Base-by-base conservation (phyloP, 92 coral and sea anemone species). In the Actinernus sp. region DNA sequence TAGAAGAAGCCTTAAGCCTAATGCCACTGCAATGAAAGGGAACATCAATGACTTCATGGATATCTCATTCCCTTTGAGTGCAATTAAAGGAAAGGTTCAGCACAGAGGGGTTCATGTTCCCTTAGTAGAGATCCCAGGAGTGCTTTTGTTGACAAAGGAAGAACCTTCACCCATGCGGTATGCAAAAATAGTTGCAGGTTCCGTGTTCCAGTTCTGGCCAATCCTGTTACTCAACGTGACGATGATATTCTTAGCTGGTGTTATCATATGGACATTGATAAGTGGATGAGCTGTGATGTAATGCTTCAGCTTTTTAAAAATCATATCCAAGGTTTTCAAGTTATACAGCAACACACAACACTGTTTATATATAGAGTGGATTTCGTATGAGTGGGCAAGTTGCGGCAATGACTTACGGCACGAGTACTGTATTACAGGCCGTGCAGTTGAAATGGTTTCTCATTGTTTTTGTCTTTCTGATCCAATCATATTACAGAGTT, bases 201-300 rank as follows among this genome's bases (percentile, higher is more conserved):
- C 84, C 1, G 54, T 81, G 4, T 56, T 74, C 26, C 79, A 75
- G 2, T 63, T 62, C 27, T 87, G 93, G 93, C 93, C 93, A 3
- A 29, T 82, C 12, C 32, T 76, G 3, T 18, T 87, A 1, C 8
- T 82, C 8, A 71, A 80, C 26, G 14, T 82, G 28, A 55, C 55
- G 14, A 23, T 37, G 3, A 39, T 79, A 11, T 46, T 75, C 22
- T 48, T 82, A 36, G 93, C 93, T n/a, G 93, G 93, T 4, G 67
- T 79, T 17, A 51, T 87, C 25, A 71, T 87, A 1, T 87, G 93
- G 93, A 52, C 71, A 34, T 28, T 82, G 71, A 89, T 87, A 40
- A 62, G 89, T 61, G n/a, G 1, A 26, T 16, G 19, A n/a, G n/a
- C n/a, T n/a, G n/a, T n/a, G n/a, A n/a, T n/a, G n/a, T n/a, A n/a